Conservation (phyloP, 1,140 invertebrate species). For the Plectrocnemia conspersa region DNA sequence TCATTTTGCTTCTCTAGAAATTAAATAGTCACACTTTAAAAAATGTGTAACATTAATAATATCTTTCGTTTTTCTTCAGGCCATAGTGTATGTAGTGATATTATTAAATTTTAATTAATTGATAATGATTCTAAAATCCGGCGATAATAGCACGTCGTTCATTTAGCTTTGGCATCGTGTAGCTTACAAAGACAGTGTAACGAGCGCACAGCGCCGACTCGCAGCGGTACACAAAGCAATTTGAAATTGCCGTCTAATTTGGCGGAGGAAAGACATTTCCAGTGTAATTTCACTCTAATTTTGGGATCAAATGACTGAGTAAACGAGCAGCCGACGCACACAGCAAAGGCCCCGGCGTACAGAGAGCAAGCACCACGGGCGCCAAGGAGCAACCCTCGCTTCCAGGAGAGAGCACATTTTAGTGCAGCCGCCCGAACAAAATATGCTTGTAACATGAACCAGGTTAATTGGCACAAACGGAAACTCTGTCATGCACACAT, state of each 20-base stretch:
- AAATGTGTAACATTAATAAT: too few relatives aligned
- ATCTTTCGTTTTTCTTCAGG: too few relatives aligned
- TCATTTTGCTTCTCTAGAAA: too few relatives aligned
- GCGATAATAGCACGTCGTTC: too few relatives aligned
- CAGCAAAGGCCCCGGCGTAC: neutral
- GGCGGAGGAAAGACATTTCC: slow-evolving; percentile 9
- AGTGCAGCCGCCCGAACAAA: neutral
- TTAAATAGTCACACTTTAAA: too few relatives aligned
- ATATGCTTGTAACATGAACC: slow-evolving; percentile 2
- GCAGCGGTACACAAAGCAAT: too few relatives aligned
- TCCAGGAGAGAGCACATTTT: neutral
- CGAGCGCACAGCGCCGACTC: too few relatives aligned
- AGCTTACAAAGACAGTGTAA: neutral
- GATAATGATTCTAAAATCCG: too few relatives aligned
- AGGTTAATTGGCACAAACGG: neutral
- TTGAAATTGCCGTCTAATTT: slow-evolving; percentile 14
- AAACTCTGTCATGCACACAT: too few relatives aligned
- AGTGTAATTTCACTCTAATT: slow-evolving; percentile 12
- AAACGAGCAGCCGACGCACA: neutral
- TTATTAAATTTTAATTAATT: too few relatives aligned
- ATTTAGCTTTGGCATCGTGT: neutral
- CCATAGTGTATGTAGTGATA: too few relatives aligned
- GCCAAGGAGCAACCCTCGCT: too few relatives aligned
- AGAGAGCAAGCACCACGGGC: neutral
- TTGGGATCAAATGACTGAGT: slow-evolving; percentile 13